Evolutionary conservation across 92 coral and sea anemone species (phyloP), one percentile per base, ranked within the genome.

Genomic region (Hydrozoanthus gracilis): DNA sequence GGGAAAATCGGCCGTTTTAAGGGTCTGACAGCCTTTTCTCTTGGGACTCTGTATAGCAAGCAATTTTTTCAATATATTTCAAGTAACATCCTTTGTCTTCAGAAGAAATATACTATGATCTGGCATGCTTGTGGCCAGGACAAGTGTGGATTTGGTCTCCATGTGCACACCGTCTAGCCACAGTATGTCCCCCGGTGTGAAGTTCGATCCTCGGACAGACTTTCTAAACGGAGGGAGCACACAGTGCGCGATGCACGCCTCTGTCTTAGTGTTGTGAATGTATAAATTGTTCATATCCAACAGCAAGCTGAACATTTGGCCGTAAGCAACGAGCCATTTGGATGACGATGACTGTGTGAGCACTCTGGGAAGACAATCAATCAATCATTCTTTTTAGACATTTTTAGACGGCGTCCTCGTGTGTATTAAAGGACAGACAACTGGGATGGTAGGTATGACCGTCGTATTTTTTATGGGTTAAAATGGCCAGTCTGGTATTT

Each of bases 71-170:
- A 77, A 82, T 0, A 12, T 44, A 56, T 16, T 10, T 91, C 90
- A 93, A 86, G 93, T 92, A 58, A 84, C 84, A 45, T 90, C 95
- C 73, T 88, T 95, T 74, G 91, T 76, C 68, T 88, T 89, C 84
- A 93, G 65, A 60, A 95, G 71, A 48, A 88, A 75, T 55, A 95
- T 94, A 72, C 98, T 95, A 80, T 93, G 93, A 79, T 95, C 98
- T 58, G 98, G 94, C 95, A 92, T 93, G 76, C 98, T 95, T 27
- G 98, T 92, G 16, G 97, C 96, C 70, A 95, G 89, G 0, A 95
- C 79, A 27, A 94, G 91, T 47, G 85, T 87, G 18, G 79, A 89
- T 49, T 49, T 86, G 49, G 90, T 84, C 13, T 86, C 86, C 70
- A 79, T 66, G 50, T 84, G 71, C 20, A 86, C 54, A 10, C 92